Conservation (phyloP, 1,140 invertebrate species). For the Pogonus chalceus region DNA sequence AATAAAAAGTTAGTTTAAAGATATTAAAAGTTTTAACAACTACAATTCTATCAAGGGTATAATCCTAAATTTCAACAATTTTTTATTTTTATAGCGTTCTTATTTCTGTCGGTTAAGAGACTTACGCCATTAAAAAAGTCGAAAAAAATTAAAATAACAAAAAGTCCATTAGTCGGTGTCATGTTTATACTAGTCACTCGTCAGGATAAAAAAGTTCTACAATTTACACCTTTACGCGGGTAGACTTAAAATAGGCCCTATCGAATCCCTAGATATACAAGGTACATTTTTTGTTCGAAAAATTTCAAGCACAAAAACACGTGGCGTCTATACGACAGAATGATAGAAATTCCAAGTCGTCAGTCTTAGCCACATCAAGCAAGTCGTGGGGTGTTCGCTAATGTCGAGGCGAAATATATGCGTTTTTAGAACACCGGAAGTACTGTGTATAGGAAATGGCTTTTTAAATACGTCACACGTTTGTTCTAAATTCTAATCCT, state of each 20-base stretch:
- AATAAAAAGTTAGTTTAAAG: not conserved
- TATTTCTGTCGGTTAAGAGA: not conserved
- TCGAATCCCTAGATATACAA: not conserved
- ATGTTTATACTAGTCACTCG: not conserved
- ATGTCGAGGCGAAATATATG: not conserved
- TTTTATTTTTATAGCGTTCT: not conserved
- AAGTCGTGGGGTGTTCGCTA: not conserved
- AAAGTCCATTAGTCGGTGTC: slow-evolving; percentile 1
- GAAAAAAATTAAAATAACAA: not conserved
- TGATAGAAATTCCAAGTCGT: not conserved
- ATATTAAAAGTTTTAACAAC: not conserved
- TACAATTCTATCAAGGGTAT: not conserved
- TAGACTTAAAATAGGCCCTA: slow-evolving; percentile 1
- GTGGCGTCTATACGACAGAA: not conserved
- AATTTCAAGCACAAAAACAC: not conserved
- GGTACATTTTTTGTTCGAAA: not conserved
- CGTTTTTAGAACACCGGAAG: not conserved
- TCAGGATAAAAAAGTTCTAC: not conserved
- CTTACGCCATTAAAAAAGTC: not conserved
- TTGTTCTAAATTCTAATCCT: not conserved
- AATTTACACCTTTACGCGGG: not conserved
- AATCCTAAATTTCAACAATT: not conserved
- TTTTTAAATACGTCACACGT: slow-evolving; percentile 3
- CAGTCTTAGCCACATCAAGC: not conserved
- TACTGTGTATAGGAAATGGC: slow-evolving; percentile 4